Evolutionary conservation across 2,888 invertebrate genomes (phyloP).

Genomic region (Ochlodes sylvanus): DNA sequence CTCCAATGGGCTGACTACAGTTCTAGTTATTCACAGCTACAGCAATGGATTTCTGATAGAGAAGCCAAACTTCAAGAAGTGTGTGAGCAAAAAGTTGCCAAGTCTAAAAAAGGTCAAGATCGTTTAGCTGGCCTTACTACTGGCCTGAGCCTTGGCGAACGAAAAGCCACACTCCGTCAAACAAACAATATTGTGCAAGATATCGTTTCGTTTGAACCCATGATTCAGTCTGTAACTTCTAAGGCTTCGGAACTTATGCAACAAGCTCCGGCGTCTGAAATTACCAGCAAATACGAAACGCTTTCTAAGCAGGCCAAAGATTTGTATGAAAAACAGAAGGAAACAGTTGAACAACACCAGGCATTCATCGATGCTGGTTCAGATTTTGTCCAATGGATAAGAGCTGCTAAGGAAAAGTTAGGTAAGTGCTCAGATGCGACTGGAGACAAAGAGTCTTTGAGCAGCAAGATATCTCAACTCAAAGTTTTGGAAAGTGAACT

Average conservation of each 20-base stretch:
- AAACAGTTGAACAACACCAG: slow-evolving; percentile 95
- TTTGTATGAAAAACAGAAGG: slow-evolving; percentile 94
- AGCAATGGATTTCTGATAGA: slow-evolving; percentile 97
- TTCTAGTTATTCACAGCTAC: slow-evolving; percentile 95
- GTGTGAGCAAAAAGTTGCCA: slow-evolving; percentile 92
- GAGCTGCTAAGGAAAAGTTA: slow-evolving; percentile 94
- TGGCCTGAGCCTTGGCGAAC: slow-evolving; percentile 91
- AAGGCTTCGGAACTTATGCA: slow-evolving; percentile 97
- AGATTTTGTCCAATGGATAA: slow-evolving; percentile 96
- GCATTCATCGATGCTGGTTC: slow-evolving; percentile 96
- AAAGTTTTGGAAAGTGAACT: slow-evolving; percentile 94
- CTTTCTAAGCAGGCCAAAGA: slow-evolving; percentile 96
- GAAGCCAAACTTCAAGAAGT: slow-evolving; percentile 97
- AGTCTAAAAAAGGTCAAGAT: slow-evolving; percentile 91
- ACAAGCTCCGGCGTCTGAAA: slow-evolving; percentile 95
- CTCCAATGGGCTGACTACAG: slow-evolving; percentile 98
- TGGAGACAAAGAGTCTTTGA: slow-evolving; percentile 95
- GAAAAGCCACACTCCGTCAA: slow-evolving; percentile 94
- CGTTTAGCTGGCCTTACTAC: slow-evolving; percentile 89
- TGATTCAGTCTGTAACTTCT: slow-evolving; percentile 97
- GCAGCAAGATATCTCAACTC: slow-evolving; percentile 93
- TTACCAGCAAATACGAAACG: slow-evolving; percentile 95
- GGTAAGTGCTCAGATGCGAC: slow-evolving; percentile 97
- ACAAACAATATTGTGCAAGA: slow-evolving; percentile 98
- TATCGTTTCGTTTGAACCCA: slow-evolving; percentile 98